Base-by-base conservation (phyloP, 1,140 invertebrate species). In the Drosophila neocordata region DNA sequence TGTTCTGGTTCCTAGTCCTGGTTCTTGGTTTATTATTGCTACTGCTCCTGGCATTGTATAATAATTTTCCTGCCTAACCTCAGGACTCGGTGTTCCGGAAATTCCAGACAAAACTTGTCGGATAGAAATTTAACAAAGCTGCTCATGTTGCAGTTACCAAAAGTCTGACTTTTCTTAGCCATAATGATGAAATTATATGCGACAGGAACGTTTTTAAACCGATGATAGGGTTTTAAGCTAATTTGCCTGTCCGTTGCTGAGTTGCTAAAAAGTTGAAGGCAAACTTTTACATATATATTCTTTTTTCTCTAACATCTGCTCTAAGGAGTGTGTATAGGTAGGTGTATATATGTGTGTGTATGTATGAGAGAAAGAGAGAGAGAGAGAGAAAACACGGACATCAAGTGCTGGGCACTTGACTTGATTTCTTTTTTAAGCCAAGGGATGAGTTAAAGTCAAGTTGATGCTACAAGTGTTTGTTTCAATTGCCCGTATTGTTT, bases 11-110 rank as follows among this genome's bases (percentile, higher is more conserved):
- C 52, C 52, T 53, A 20, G 0, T 51, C 4, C 18, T 24, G 12
- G 38, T 31, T 13, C 51, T 44, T 13, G 5, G 3, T 20, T 31
- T 20, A 20, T 31, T 37, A 18, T 31, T 41, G 44, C 52, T 41
- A 34, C 15, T 52, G 37, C 48, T 55, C 22, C 37, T 53, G 53
- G 82, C 82, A 87, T 85, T 85, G 81, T 87, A 87, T 75, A 81
- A 78, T 85, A 67, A 87, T 72, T 87, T 85, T 81, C 62, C 78
- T 85, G 81, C 74, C 71, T 66, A 71, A 34, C 44, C 41, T 57
- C 62, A 37, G 62, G 62, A 11, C 52, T 52, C 8, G 9, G 3
- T 11, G 18, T 52, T 11, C 72, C 48, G 73, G 44, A 69, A 59
- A 59, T 75, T 69, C 37, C 65, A 59, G 53, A 27, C 65, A 59